phyloP scores from a whole-genome alignment of 2,888 invertebrate species.

The Sicus ferrugineus region DNA sequence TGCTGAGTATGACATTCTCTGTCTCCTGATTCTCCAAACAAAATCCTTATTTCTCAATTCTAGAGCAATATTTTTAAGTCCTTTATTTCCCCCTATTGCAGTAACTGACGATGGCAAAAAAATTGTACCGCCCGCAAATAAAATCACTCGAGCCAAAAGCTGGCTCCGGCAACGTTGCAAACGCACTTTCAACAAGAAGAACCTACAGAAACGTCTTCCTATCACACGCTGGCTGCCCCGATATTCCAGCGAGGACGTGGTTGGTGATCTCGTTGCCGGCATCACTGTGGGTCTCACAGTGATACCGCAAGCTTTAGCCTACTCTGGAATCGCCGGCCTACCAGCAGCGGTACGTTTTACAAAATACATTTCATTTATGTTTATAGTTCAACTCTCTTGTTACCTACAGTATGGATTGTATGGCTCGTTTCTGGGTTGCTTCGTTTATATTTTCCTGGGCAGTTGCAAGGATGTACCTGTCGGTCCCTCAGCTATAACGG shows the following conservation, averaged over 20 bases:
- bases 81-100: slow-evolving; percentile 49
- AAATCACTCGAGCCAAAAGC: slow-evolving; percentile 54
- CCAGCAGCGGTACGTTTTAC: slow-evolving; percentile 70
- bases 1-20: not conserved
- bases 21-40: not conserved
- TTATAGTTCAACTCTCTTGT: not conserved
- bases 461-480: slow-evolving; percentile 92
- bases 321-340: slow-evolving; percentile 80
- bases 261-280: slow-evolving; percentile 90
- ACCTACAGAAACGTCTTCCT: slow-evolving; percentile 77
- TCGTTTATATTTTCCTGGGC: slow-evolving; percentile 89
- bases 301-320: slow-evolving; percentile 88
- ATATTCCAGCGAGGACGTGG: slow-evolving; percentile 75
- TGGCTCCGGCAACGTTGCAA: slow-evolving; percentile 66
- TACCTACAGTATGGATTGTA: slow-evolving; percentile 83
- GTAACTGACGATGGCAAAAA: slow-evolving; percentile 67
- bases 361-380: not conserved
- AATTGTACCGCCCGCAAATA: slow-evolving; percentile 51
- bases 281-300: slow-evolving; percentile 92
- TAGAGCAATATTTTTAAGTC: not conserved
- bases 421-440: slow-evolving; percentile 91
- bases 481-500: slow-evolving; percentile 92
- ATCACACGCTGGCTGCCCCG: slow-evolving; percentile 79
- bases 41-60: not conserved
- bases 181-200: slow-evolving; percentile 72